Evolutionary conservation across 2,888 invertebrate genomes (phyloP).

Genomic region (Hydrotaea diabolus): DNA sequence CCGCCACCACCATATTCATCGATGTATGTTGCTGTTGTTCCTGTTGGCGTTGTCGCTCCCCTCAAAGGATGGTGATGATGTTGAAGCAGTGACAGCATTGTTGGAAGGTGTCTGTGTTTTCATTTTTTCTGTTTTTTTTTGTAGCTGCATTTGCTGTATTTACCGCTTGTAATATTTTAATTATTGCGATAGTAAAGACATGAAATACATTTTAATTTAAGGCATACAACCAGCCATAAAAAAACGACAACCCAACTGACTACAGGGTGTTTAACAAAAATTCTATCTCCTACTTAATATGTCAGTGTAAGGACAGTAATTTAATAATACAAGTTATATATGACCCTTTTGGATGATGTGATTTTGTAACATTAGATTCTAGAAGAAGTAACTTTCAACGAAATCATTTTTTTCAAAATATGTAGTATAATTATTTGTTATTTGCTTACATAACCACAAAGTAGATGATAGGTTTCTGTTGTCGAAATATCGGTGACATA

Average conservation of each 20-base stretch:
- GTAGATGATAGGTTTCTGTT: no score
- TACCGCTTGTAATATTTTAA: slow-evolving; percentile 69
- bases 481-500: no score
- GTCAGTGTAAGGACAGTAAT: not conserved
- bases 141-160: slow-evolving; percentile 47
- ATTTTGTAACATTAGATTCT: no score
- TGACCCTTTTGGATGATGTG: no score
- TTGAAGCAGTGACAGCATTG: slow-evolving; percentile 45
- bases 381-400: no score
- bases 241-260: slow-evolving; percentile 11
- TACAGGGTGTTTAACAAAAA: slow-evolving; percentile 16
- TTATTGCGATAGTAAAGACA: slow-evolving; percentile 66
- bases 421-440: no score
- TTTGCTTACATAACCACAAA: no score
- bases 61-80: slow-evolving; percentile 57
- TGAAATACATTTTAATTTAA: slow-evolving; percentile 62
- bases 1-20: not conserved
- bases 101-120: slow-evolving; percentile 40
- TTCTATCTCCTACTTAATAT: not conserved
- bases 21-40: slow-evolving; percentile 38
- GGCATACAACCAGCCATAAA: slow-evolving; percentile 27
- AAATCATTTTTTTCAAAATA: no score
- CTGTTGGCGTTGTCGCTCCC: slow-evolving; percentile 36
- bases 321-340: not conserved
- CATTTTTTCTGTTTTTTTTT: slow-evolving; percentile 43